Evolutionary conservation across 2,797 vertebrate species (phyloP).

Genomic region (Triplophysa bombifrons): DNA sequence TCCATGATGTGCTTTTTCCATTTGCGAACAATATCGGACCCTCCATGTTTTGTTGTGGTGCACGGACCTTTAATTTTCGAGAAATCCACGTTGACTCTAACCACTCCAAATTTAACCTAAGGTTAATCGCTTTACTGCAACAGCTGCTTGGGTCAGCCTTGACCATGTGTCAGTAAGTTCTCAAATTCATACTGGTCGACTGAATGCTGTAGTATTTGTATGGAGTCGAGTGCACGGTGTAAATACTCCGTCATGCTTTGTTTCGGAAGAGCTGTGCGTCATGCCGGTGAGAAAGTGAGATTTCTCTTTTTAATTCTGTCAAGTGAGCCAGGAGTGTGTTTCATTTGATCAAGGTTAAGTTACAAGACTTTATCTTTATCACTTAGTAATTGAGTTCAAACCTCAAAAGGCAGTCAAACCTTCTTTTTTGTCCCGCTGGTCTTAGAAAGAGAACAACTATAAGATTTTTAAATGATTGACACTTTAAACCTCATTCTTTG

Average conservation of each 20-base stretch:
- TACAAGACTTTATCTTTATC: slow-evolving; percentile 6
- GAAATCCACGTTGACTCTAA: neutral
- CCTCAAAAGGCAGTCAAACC: slow-evolving; percentile 10
- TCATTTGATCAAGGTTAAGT: slow-evolving; percentile 24
- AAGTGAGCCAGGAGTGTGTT: neutral
- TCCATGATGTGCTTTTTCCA: slow-evolving; percentile 1
- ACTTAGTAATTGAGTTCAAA: slow-evolving; percentile 23
- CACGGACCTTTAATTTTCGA: neutral
- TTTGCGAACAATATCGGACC: neutral
- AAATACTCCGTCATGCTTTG: slow-evolving; percentile 4
- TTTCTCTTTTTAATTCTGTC: neutral
- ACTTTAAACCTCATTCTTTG: slow-evolving; percentile 33
- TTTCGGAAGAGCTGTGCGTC: neutral
- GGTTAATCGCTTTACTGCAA: slow-evolving; percentile 19
- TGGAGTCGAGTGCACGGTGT: neutral
- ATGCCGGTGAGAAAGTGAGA: neutral
- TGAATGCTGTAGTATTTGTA: neutral
- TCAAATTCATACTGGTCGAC: slow-evolving; percentile 18
- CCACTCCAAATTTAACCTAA: slow-evolving; percentile 32
- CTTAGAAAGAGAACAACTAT: slow-evolving; percentile 9
- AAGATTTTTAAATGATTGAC: slow-evolving; percentile 17
- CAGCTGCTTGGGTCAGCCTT: slow-evolving; percentile 17
- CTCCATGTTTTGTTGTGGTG: slow-evolving; percentile 21
- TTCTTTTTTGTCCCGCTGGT: neutral
- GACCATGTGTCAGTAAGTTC: slow-evolving; percentile 33